Conservation (phyloP, 1,140 invertebrate genomes). For the Heliconius melpomene region DNA sequence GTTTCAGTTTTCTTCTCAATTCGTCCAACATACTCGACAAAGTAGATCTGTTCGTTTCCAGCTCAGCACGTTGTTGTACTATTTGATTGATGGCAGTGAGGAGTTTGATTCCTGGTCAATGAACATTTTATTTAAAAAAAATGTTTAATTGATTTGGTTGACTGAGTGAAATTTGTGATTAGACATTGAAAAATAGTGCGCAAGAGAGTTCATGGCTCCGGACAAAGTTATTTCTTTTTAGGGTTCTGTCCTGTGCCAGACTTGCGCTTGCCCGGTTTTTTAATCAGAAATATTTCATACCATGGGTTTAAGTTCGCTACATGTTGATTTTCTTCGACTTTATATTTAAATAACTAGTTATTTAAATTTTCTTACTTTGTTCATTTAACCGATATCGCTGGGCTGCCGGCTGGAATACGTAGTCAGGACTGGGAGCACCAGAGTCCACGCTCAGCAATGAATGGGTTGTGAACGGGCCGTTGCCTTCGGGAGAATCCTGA, state of each 20-base stretch:
- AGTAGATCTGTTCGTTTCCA: slow-evolving; percentile 63
- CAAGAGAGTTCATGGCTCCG: too few species aligned
- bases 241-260: too few species aligned
- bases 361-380: slow-evolving; percentile 53
- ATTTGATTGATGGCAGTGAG: slow-evolving; percentile 69
- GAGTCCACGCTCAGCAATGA: slow-evolving; percentile 62
- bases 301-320: too few species aligned
- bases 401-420: slow-evolving; percentile 58
- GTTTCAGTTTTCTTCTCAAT: slow-evolving; percentile 65
- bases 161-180: too few species aligned
- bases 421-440: slow-evolving; percentile 67
- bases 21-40: slow-evolving; percentile 68
- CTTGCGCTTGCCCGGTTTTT: too few species aligned
- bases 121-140: too few species aligned
- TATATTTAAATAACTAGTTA: neutral
- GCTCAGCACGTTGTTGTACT: slow-evolving; percentile 68
- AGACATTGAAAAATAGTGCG: too few species aligned
- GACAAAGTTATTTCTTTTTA: too few species aligned
- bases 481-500: slow-evolving; percentile 57
- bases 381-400: slow-evolving; percentile 65
- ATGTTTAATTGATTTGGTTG: too few species aligned
- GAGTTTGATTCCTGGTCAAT: slow-evolving; percentile 65
- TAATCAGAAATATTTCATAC: too few species aligned
- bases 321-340: neutral
- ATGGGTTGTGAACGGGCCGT: slow-evolving; percentile 46